Percentiles rank a stretch among this genome's conserved stretches.
These are phyloP conservation scores for Accipiter virgatus DNA, from an alignment of 2,113 vertebrate species.

Conservation along the genomic window DNA sequence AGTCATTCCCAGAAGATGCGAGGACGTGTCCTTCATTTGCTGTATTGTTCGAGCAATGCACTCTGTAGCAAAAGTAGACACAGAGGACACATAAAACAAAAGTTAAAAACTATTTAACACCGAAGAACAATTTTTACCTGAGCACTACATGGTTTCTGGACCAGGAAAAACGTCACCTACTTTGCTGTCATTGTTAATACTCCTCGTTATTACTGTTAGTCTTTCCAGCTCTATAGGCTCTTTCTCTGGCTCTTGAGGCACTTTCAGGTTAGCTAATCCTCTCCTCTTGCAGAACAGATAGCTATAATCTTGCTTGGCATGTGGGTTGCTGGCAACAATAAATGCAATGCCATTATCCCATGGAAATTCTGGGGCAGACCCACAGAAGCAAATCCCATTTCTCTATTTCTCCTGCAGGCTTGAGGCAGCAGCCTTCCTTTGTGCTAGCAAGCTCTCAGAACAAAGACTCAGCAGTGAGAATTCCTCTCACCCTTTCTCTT, in stretches of 20 bases:
- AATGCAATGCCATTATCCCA: background rate
- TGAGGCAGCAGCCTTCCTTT: background rate
- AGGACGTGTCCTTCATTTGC: constrained; percentile 8
- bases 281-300: background rate
- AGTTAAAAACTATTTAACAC: background rate
- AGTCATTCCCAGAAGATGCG: background rate
- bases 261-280: background rate
- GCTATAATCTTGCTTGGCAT: background rate
- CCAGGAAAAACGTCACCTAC: background rate
- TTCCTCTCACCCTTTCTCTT: background rate
- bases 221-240: background rate
- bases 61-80: constrained; percentile 10
- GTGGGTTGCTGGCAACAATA: background rate
- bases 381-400: background rate
- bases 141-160: background rate
- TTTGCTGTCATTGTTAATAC: background rate
- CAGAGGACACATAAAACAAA: background rate
- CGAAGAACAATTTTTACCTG: background rate
- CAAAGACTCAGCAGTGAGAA: background rate
- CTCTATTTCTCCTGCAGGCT: background rate
- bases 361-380: background rate
- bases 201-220: background rate
- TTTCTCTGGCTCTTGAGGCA: background rate
- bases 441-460: background rate
- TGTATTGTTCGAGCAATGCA: background rate